Conservation (phyloP, 2,888 invertebrate species). For the Charanyca ferruginea region DNA sequence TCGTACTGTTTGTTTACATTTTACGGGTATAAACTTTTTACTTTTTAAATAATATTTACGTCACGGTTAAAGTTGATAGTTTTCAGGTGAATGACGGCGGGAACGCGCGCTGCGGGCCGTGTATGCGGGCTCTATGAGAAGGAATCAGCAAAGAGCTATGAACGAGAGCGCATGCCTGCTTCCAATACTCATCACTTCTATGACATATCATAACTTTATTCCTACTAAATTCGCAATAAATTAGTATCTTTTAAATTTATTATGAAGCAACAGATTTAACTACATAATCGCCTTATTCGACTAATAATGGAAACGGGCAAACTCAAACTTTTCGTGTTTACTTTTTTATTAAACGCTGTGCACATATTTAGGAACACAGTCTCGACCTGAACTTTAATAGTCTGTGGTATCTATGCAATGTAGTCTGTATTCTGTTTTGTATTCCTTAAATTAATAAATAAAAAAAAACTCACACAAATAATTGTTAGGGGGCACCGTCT, state of each 20-base stretch:
- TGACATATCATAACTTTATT: not conserved
- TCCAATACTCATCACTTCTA: constrained; percentile 8
- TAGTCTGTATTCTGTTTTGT: too few relatives aligned
- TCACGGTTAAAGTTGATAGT: constrained; percentile 7
- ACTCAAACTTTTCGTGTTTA: too few relatives aligned
- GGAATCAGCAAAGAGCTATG: not conserved
- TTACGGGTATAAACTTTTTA: not conserved
- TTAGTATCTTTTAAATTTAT: not conserved
- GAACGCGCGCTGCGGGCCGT: constrained; percentile 40
- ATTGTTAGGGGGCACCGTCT: too few relatives aligned
- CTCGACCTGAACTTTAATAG: too few relatives aligned
- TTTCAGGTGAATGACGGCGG: constrained; percentile 1
- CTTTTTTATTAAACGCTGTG: too few relatives aligned
- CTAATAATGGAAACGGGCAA: too few relatives aligned
- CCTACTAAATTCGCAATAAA: not conserved
- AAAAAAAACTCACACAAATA: too few relatives aligned
- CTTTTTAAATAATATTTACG: constrained; percentile 7
- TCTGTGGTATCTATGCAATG: too few relatives aligned
- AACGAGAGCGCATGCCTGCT: constrained; percentile 50
- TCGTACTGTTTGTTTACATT: not conserved
- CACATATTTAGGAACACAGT: too few relatives aligned
- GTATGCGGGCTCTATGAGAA: constrained; percentile 42
- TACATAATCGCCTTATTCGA: not conserved
- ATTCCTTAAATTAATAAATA: too few relatives aligned
- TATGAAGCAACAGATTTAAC: not conserved